These are phyloP conservation scores for Candoia aspera DNA, from an alignment of 2,113 vertebrate genomes.

Conservation along the genomic window DNA sequence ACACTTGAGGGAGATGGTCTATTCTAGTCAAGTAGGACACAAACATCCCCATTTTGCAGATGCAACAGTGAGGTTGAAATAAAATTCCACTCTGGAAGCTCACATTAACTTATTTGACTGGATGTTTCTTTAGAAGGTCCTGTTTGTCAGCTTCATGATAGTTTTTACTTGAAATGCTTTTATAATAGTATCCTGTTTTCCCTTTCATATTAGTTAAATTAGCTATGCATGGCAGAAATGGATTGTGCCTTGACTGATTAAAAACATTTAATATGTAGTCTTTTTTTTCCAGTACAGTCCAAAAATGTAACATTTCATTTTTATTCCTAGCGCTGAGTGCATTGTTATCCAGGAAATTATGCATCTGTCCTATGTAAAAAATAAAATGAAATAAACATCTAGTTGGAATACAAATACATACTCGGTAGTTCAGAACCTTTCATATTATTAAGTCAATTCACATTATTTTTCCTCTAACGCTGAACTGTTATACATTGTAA, in stretches of 20 bases:
- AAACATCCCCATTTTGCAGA: neutral
- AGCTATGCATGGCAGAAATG: conserved; percentile 64
- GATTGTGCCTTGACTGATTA: conserved; percentile 18
- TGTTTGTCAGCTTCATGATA: conserved; percentile 33
- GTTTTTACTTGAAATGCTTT: conserved; percentile 25
- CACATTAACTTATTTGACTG: neutral
- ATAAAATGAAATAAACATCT: neutral
- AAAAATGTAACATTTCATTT: conserved; percentile 56
- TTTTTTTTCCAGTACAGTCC: conserved; percentile 29
- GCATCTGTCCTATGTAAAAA: conserved; percentile 49
- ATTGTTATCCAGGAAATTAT: conserved; percentile 65
- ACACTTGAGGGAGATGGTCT: neutral
- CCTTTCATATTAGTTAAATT: conserved; percentile 38
- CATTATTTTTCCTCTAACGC: conserved; percentile 63
- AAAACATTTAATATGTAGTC: neutral
- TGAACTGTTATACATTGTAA: conserved; percentile 62
- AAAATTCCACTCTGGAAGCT: neutral
- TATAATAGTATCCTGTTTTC: conserved; percentile 50
- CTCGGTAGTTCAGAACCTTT: conserved; percentile 19
- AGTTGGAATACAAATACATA: conserved; percentile 10
- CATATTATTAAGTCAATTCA: conserved; percentile 61
- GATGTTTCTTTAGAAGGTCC: conserved; percentile 11
- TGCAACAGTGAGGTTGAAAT: neutral
- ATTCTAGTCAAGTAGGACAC: neutral
- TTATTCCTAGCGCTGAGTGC: conserved; percentile 53